Conservation (phyloP, 2,113 vertebrate genomes). For the Gymnogyps californianus region DNA sequence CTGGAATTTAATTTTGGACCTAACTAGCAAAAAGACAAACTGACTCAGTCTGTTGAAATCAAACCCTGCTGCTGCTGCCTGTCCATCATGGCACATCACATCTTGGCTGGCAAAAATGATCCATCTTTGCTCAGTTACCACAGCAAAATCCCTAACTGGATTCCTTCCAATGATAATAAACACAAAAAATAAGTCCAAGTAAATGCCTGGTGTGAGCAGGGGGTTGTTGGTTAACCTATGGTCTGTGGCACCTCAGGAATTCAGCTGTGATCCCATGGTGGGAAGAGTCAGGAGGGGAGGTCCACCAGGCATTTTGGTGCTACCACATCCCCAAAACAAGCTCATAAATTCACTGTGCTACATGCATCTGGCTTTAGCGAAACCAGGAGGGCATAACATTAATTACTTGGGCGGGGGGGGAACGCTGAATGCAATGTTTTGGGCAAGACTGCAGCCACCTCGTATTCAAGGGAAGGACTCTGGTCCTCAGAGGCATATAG, state of each 20-base stretch:
- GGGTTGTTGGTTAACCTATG: background rate
- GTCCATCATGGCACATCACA: background rate
- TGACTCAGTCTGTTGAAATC: background rate
- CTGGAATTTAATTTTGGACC: conserved; percentile 1
- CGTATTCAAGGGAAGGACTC: background rate
- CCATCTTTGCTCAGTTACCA: background rate
- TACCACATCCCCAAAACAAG: background rate
- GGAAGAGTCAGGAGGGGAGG: background rate
- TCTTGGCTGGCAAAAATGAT: background rate
- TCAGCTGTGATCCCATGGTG: background rate
- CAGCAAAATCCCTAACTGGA: background rate
- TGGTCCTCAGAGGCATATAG: background rate
- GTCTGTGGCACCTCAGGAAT: background rate
- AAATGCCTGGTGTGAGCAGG: background rate
- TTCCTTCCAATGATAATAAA: background rate
- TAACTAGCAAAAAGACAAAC: background rate
- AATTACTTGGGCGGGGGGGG: too few relatives aligned
- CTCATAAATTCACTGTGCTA: background rate
- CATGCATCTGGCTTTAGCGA: accelerated
- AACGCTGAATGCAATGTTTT: accelerated
- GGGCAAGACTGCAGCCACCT: background rate
- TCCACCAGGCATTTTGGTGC: background rate
- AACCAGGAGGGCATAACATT: accelerated
- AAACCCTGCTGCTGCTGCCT: background rate
- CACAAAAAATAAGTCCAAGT: background rate